These are phyloP conservation scores for Cistogaster globosa DNA, from an alignment of 2,888 invertebrate genomes.

Conservation along the genomic window DNA sequence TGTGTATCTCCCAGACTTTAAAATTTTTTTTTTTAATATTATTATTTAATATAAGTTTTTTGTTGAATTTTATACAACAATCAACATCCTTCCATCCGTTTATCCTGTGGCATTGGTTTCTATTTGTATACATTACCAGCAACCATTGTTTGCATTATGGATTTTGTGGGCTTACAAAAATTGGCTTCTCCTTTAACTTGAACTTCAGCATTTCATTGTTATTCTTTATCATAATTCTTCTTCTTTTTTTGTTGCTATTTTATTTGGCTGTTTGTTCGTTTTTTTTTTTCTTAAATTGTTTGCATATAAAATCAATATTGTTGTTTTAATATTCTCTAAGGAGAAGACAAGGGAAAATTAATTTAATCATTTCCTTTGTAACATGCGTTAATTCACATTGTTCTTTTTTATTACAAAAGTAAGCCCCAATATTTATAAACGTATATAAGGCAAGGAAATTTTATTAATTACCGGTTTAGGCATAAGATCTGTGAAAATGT, in stretches of 20 bases:
- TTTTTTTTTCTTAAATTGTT: constrained; percentile 46
- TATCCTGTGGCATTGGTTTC: constrained; percentile 59
- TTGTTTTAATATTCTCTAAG: constrained; percentile 54
- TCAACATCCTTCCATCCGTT: constrained; percentile 59
- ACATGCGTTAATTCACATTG: background rate
- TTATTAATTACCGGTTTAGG: no score
- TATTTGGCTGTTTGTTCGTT: constrained; percentile 17
- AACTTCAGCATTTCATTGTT: constrained; percentile 27
- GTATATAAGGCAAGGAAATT: no score
- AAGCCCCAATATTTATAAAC: no score
- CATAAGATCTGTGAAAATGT: no score
- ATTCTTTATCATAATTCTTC: background rate
- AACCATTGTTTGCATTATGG: constrained; percentile 80
- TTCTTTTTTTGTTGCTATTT: background rate
- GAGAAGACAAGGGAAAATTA: background rate
- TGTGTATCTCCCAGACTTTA: background rate
- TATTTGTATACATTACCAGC: constrained; percentile 66
- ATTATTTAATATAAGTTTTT: constrained; percentile 39
- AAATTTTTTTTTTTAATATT: constrained; percentile 14
- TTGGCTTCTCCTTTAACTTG: constrained; percentile 79
- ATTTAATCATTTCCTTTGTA: background rate
- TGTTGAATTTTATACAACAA: constrained; percentile 41
- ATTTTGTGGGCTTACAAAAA: constrained; percentile 80
- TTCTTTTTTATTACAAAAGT: no score
- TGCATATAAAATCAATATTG: constrained; percentile 57